These are phyloP conservation scores for Megaceryle maxima DNA, from an alignment of 2,113 vertebrate genomes.

Conservation along the genomic window DNA sequence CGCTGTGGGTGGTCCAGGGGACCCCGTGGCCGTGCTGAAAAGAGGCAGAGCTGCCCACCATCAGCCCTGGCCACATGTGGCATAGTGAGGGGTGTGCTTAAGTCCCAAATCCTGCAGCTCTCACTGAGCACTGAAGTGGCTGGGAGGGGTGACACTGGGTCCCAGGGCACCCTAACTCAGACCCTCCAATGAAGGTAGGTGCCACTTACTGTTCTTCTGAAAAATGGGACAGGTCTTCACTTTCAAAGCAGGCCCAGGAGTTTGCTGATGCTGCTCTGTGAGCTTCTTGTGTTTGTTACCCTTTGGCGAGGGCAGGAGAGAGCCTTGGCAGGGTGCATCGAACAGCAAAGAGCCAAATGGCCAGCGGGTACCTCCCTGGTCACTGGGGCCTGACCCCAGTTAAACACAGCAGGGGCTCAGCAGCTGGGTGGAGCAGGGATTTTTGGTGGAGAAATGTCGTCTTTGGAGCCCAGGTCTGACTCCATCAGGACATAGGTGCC, in stretches of 20 bases:
- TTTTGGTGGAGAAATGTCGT: background rate
- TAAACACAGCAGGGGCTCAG: rapidly evolving
- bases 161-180: background rate
- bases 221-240: background rate
- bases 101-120: background rate
- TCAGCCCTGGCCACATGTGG: rapidly evolving
- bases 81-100: background rate
- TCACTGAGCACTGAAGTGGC: background rate
- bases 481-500: background rate
- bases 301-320: background rate
- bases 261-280: background rate
- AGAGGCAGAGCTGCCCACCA: background rate
- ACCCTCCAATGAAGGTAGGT: background rate
- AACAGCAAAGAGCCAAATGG: rapidly evolving
- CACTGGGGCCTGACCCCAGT: background rate
- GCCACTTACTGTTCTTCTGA: background rate
- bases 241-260: background rate
- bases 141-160: background rate
- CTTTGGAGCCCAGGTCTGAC: background rate
- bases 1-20: rapidly evolving
- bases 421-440: background rate
- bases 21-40: rapidly evolving
- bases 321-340: rapidly evolving
- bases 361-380: background rate
- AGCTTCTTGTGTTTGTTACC: background rate